Evolutionary conservation across 2,888 invertebrate species (phyloP).

Genomic region (Hylaea fasciaria): DNA sequence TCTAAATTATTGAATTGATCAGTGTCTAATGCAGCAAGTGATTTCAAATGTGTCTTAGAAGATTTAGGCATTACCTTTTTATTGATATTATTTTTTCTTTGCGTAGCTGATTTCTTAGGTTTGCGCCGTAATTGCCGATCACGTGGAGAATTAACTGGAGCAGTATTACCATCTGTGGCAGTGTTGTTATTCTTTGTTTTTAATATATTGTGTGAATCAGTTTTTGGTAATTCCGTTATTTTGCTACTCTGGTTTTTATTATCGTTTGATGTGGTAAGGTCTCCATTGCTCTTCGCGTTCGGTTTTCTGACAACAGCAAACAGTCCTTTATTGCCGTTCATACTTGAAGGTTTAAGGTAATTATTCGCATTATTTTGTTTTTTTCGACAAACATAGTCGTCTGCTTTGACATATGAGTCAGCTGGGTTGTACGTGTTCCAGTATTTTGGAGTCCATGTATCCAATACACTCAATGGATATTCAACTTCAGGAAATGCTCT

Average conservation of each 20-base stretch:
- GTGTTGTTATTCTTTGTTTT: not conserved
- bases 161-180: not conserved
- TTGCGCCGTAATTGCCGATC: conserved; percentile 1
- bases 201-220: conserved; percentile 2
- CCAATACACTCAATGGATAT: conserved; percentile 64
- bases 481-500: conserved; percentile 67
- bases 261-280: not conserved
- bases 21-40: not conserved
- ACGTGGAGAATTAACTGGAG: not conserved
- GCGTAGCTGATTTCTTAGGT: conserved; percentile 2
- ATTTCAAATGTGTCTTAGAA: not conserved
- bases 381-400: conserved; percentile 20
- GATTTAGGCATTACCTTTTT: conserved; percentile 4
- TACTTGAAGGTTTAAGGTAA: conserved; percentile 13
- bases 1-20: not conserved
- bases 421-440: conserved; percentile 50
- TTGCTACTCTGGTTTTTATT: conserved; percentile 3
- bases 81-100: not conserved
- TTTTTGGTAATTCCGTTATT: not conserved
- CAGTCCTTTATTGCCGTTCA: conserved; percentile 10
- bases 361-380: conserved; percentile 16
- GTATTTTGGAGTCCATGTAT: conserved; percentile 64
- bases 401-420: conserved; percentile 25
- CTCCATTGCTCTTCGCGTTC: conserved; percentile 14
- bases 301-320: conserved; percentile 1